These are phyloP conservation scores for Noctilio leporinus DNA, from an alignment of 2,113 vertebrate species.

Conservation along the genomic window DNA sequence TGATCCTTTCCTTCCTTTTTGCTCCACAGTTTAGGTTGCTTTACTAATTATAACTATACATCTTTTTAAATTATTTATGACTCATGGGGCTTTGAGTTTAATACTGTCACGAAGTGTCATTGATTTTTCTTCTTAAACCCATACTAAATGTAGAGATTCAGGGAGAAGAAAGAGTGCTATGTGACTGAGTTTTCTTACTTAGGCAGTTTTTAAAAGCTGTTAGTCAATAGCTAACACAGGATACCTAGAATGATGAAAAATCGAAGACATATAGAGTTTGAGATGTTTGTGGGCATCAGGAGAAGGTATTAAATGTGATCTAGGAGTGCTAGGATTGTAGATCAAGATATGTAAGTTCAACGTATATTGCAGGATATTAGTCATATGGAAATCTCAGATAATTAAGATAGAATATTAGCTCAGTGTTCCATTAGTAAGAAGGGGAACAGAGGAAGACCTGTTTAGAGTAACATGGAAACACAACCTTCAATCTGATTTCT, in stretches of 20 bases:
- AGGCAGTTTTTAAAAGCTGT: not conserved
- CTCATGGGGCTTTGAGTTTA: not conserved
- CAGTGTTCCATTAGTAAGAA: not conserved
- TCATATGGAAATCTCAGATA: not conserved
- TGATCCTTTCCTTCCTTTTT: not conserved
- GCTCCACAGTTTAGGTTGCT: not conserved
- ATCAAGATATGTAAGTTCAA: not conserved
- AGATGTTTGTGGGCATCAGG: not conserved
- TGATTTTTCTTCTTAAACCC: not conserved
- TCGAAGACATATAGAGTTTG: not conserved
- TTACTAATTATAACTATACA: not conserved
- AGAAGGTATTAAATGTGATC: not conserved
- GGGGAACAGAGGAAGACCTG: not conserved
- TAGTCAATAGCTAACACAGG: not conserved
- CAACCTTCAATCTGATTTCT: not conserved
- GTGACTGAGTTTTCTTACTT: not conserved
- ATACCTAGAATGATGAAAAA: not conserved
- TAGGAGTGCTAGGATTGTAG: not conserved
- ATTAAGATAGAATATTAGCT: not conserved
- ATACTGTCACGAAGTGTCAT: not conserved
- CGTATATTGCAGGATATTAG: not conserved
- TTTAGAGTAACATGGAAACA: not conserved
- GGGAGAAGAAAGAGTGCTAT: not conserved
- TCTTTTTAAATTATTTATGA: not conserved
- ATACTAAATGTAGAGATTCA: not conserved